phyloP scores from a whole-genome alignment of 2,888 invertebrate species.

The Macrophya annulata region DNA sequence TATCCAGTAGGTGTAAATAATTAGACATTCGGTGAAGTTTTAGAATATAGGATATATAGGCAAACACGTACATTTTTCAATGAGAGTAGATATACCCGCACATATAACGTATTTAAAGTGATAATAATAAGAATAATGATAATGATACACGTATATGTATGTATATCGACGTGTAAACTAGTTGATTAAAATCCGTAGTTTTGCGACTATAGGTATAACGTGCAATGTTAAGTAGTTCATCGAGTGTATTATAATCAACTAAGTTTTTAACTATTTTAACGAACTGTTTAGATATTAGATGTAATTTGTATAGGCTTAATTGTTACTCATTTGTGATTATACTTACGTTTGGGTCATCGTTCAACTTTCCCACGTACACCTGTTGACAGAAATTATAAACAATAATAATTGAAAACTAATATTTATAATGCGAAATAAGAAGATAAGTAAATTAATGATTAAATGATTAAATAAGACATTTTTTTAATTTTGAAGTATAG shows the following conservation, averaged over 20 bases:
- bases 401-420: conserved; percentile 5
- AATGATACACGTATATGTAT: not conserved
- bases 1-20: not conserved
- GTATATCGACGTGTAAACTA: not conserved
- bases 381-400: conserved; percentile 72
- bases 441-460: not conserved
- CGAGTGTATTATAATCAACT: not conserved
- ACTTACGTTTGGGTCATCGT: conserved; percentile 82
- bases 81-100: not conserved
- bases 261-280: not conserved
- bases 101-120: not conserved
- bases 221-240: not conserved
- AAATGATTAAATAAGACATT: not conserved
- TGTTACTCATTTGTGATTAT: conserved; percentile 17
- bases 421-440: not conserved
- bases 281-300: not conserved
- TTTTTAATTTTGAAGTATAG: not conserved
- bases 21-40: not conserved
- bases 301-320: not conserved
- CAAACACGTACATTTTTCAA: not conserved
- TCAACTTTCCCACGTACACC: conserved; percentile 82
- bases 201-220: not conserved
- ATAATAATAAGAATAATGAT: too few species aligned
- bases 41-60: not conserved
- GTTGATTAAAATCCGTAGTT: not conserved